Conservation (phyloP, 2,113 vertebrate species). For the Hippocampus barbouri region DNA sequence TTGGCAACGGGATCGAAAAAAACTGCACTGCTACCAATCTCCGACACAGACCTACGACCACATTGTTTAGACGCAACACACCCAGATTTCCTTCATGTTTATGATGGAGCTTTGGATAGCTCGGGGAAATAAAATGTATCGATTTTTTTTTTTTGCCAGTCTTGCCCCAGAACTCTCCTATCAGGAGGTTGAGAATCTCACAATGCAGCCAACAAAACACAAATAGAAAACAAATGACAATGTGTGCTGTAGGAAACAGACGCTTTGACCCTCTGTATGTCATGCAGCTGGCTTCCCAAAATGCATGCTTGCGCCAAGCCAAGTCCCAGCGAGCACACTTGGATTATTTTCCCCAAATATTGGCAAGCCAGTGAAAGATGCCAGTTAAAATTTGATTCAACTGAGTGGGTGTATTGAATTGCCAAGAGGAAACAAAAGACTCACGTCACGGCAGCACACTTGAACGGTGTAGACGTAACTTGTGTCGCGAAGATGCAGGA, state of each 20-base stretch:
- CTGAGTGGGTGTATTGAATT: constrained; percentile 20
- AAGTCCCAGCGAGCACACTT: constrained; percentile 24
- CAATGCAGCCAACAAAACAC: constrained; percentile 28
- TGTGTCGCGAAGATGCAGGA: neutral
- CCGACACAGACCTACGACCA: constrained; percentile 43
- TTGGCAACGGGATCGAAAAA: constrained; percentile 15
- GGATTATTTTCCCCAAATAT: constrained; percentile 29
- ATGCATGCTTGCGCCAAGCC: constrained; percentile 16
- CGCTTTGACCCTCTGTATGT: constrained; percentile 28
- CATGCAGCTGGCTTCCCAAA: constrained; percentile 31
- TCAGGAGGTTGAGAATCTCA: constrained; percentile 36
- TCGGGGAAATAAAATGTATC: constrained; percentile 55
- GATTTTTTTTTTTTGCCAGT: constrained; percentile 58
- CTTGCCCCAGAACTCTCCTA: constrained; percentile 43
- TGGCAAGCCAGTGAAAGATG: constrained; percentile 33
- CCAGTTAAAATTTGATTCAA: constrained; percentile 25
- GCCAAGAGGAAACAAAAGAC: constrained; percentile 32
- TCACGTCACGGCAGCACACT: neutral
- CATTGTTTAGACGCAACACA: constrained; percentile 45
- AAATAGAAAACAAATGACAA: constrained; percentile 43
- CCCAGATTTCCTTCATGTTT: constrained; percentile 52
- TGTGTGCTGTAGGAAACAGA: constrained; percentile 32
- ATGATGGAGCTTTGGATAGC: constrained; percentile 45
- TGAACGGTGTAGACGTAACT: constrained; percentile 1
- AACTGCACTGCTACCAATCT: constrained; percentile 39